phyloP scores from a whole-genome alignment of 2,797 vertebrate species.

The Cephalopachus bancanus region DNA sequence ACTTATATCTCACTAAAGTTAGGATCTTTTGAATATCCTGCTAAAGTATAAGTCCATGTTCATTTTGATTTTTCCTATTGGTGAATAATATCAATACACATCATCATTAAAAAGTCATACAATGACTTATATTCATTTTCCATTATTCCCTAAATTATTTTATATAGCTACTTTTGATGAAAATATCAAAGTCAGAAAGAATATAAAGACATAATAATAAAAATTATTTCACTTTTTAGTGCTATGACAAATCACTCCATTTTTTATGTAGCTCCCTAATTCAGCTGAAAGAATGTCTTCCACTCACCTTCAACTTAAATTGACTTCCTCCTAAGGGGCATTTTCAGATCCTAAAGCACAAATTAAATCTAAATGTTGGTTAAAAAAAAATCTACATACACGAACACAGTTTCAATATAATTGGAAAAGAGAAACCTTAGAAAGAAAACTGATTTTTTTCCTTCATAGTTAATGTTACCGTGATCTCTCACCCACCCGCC shows the following conservation, averaged over 20 bases:
- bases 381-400: not conserved
- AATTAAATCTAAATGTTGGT: conserved; percentile 42
- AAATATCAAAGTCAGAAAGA: conserved; percentile 54
- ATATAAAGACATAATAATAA: conserved; percentile 38
- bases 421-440: conserved; percentile 2
- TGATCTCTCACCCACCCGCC: not conserved
- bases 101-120: not conserved
- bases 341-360: conserved; percentile 36
- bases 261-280: not conserved
- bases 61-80: conserved; percentile 52
- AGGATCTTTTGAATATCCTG: conserved; percentile 30
- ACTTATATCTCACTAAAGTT: not conserved
- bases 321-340: not conserved
- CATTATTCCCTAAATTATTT: conserved; percentile 56
- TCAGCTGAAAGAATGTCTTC: conserved; percentile 20
- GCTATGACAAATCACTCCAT: conserved; percentile 3
- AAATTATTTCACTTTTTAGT: conserved; percentile 34
- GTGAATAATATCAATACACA: conserved; percentile 52
- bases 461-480: not conserved
- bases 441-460: conserved; percentile 1
- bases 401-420: not conserved
- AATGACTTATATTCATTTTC: conserved; percentile 41
- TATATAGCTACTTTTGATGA: conserved; percentile 15
- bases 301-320: conserved; percentile 54
- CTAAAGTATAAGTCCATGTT: not conserved